phyloP scores from a whole-genome alignment of 2,797 vertebrate genomes.

The Micrastur ruficollis region DNA sequence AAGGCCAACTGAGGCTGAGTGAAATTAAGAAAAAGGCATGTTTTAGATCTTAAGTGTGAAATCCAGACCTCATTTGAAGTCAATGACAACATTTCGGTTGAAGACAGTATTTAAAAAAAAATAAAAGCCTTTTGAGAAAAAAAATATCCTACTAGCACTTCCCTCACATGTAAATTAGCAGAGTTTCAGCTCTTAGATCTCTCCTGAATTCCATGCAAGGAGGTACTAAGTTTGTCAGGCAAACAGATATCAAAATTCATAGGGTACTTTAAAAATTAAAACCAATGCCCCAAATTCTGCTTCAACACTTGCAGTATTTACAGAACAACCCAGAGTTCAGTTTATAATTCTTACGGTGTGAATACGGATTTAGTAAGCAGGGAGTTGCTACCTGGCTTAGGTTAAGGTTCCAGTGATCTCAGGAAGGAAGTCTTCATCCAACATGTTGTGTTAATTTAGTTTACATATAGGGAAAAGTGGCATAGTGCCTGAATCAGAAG shows the following conservation, averaged over 20 bases:
- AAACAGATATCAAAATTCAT: background rate
- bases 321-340: background rate
- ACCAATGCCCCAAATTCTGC: background rate
- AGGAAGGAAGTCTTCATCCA: background rate
- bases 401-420: background rate
- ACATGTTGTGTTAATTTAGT: background rate
- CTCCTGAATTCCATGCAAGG: background rate
- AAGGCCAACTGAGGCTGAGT: background rate
- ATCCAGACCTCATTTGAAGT: background rate
- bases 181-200: background rate
- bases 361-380: background rate
- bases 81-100: background rate
- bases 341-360: background rate
- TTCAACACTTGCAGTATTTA: background rate
- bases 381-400: background rate
- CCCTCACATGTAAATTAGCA: background rate
- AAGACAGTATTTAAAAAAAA: background rate
- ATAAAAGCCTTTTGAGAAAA: background rate
- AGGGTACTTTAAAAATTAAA: slow-evolving; percentile 29
- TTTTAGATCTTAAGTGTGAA: background rate
- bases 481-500: background rate
- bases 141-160: background rate
- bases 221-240: background rate
- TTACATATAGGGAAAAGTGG: background rate
- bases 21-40: background rate